Evolutionary conservation across 2,113 vertebrate genomes (phyloP).

Genomic region (Apeltes quadracus): DNA sequence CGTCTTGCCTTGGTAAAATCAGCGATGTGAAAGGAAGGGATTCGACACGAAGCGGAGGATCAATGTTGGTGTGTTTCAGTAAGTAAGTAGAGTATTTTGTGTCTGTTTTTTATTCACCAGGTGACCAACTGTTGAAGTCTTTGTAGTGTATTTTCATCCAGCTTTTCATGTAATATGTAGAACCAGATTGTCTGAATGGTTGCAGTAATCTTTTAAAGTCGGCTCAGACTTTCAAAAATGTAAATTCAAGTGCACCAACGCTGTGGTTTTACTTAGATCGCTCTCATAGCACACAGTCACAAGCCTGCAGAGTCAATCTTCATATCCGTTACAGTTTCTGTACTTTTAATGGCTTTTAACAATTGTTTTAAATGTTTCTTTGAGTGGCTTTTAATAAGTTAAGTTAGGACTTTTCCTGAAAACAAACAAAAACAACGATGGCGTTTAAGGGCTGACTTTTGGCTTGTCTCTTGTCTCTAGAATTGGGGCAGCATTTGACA

Average conservation of each 20-base stretch:
- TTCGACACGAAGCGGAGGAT: slow-evolving; percentile 15
- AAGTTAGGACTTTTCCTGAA: background rate
- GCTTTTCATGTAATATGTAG: background rate
- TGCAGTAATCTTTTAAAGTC: too few relatives aligned
- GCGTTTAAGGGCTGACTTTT: background rate
- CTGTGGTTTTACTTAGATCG: slow-evolving; percentile 8
- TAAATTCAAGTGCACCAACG: too few relatives aligned
- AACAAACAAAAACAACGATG: too few relatives aligned
- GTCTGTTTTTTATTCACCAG: too few relatives aligned
- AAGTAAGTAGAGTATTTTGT: too few relatives aligned
- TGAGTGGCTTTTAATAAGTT: background rate
- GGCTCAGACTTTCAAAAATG: too few relatives aligned
- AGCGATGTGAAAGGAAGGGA: background rate
- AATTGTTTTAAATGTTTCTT: background rate
- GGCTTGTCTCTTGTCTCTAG: background rate
- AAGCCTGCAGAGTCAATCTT: background rate
- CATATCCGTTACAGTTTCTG: background rate
- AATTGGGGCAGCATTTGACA: background rate
- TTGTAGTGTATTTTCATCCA: background rate
- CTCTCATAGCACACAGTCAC: background rate
- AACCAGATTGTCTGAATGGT: background rate
- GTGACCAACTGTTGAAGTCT: background rate
- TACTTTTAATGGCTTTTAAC: background rate
- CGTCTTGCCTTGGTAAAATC: slow-evolving; percentile 22
- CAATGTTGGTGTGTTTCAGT: background rate